Evolutionary conservation across 2,888 invertebrate genomes (phyloP), one percentile per base, ranked within the genome.

Genomic region (Danaus chrysippus): DNA sequence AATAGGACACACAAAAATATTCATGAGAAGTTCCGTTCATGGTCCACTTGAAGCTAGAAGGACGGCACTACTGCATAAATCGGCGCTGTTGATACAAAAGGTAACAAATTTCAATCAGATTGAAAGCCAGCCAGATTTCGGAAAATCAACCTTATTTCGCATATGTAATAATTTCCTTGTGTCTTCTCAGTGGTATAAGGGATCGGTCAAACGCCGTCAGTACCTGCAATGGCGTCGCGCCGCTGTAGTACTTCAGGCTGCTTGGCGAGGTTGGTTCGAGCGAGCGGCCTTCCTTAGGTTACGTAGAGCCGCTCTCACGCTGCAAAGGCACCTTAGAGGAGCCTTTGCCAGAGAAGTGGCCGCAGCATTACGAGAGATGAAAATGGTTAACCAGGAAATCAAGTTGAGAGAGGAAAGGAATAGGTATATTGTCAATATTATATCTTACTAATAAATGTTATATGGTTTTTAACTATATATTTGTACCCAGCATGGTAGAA

Each of bases 331-430:
- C 80, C 86, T 97, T 67, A 89, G 97, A 10, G 98, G 98, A 3
- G 96, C 97, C 72, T 98, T 97, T 86, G 98, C 97, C 0, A 89
- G 98, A 67, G 97, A 97, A 86, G 97, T 94, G 63, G 97, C 97
- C 0, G 92, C 95, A 0, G 97, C 97, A 0, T 82, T 98, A 66
- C 86, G 97, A 8, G 97, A 97, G 89, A 97, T 97, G 96, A 92
- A 94, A 69, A 87, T 96, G 23, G 96, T 96, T 62, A 96, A 97
- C 81, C 95, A 96, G 77, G 96, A 96, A 89, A 96, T 97, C 93
- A 92, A 95, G 66, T 94, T 96, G 70, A 89, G 96, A 13, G 96
- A 96, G 76, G 93, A 90, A 70, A 78, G 90, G 66, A 88, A 89
- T 76, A 89, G 89, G 90, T 87, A 42, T 11, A 57, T 8, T 42